Conservation (phyloP, 2,113 vertebrate species). For the Pimephales promelas region DNA sequence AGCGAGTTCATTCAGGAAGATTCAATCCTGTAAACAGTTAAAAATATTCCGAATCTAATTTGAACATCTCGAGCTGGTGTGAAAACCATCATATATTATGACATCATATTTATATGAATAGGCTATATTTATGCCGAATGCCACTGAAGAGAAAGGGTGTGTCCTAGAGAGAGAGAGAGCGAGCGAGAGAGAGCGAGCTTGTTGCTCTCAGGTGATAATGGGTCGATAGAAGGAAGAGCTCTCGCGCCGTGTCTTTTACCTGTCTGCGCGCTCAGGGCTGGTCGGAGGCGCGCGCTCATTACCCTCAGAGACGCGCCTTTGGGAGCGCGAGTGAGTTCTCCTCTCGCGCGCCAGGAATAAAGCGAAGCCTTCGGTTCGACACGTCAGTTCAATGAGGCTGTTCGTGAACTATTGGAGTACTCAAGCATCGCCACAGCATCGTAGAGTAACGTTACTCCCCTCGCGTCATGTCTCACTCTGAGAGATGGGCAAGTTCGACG, state of each 20-base stretch:
- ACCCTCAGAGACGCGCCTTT: background rate
- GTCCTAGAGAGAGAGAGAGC: background rate
- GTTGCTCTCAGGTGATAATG: slow-evolving; percentile 30
- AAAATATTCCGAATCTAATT: no score
- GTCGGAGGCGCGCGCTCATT: background rate
- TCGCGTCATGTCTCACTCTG: slow-evolving; percentile 91
- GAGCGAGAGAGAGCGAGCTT: slow-evolving; percentile 4
- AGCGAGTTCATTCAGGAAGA: background rate
- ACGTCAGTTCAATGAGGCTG: slow-evolving; percentile 56
- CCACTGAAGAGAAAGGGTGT: background rate
- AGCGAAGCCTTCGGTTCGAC: slow-evolving; percentile 45
- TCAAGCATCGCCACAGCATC: slow-evolving; percentile 11
- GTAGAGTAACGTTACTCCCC: slow-evolving; percentile 57
- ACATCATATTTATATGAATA: background rate
- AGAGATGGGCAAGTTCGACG: slow-evolving; percentile 97
- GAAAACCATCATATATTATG: background rate
- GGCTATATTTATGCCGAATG: slow-evolving; percentile 9
- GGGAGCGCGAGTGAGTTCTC: background rate
- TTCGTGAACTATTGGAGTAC: slow-evolving; percentile 51
- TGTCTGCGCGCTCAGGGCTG: slow-evolving; percentile 10
- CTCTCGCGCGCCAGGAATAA: background rate
- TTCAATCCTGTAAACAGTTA: no score
- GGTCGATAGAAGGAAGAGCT: slow-evolving; percentile 43
- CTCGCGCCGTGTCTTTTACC: slow-evolving; percentile 56
- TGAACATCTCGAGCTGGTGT: background rate